phyloP scores from a whole-genome alignment of 2,888 invertebrate species.

The Clivina fossor region DNA sequence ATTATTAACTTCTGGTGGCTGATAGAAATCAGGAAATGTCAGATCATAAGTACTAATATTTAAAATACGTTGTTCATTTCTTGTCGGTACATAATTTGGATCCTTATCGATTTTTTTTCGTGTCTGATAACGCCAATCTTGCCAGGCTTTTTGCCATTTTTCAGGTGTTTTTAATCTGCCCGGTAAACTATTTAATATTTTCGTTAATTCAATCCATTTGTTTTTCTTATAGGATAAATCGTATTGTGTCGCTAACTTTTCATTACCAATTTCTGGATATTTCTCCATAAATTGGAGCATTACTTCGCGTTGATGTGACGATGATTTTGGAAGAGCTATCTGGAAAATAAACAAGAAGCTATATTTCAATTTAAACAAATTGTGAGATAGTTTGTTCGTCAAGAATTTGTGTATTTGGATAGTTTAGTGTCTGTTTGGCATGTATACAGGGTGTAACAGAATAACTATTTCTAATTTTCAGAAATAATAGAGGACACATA shows the following conservation, averaged over 20 bases:
- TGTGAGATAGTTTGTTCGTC: too few relatives aligned
- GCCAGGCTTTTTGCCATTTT: constrained; percentile 27
- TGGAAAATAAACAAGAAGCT: too few relatives aligned
- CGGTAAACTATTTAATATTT: constrained; percentile 17
- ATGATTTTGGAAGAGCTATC: too few relatives aligned
- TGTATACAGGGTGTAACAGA: too few relatives aligned
- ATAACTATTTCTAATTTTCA: too few relatives aligned
- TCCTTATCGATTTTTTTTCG: constrained; percentile 14
- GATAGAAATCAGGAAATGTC: too few relatives aligned
- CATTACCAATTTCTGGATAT: constrained; percentile 23
- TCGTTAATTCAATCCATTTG: constrained; percentile 14
- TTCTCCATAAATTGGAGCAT: constrained; percentile 24
- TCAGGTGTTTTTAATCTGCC: constrained; percentile 22
- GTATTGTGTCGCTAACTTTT: constrained; percentile 12
- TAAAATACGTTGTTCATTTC: constrained; percentile 5
- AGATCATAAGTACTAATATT: too few relatives aligned
- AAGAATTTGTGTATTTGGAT: too few relatives aligned
- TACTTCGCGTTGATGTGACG: constrained; percentile 18
- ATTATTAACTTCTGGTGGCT: too few relatives aligned
- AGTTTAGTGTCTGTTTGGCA: too few relatives aligned
- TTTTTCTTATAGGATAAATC: constrained; percentile 11
- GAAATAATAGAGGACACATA: too few relatives aligned
- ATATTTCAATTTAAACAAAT: too few relatives aligned
- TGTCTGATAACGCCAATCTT: constrained; percentile 26
- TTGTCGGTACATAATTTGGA: not conserved